Evolutionary conservation across 2,113 vertebrate genomes (phyloP).

Genomic region (Noctilio leporinus): DNA sequence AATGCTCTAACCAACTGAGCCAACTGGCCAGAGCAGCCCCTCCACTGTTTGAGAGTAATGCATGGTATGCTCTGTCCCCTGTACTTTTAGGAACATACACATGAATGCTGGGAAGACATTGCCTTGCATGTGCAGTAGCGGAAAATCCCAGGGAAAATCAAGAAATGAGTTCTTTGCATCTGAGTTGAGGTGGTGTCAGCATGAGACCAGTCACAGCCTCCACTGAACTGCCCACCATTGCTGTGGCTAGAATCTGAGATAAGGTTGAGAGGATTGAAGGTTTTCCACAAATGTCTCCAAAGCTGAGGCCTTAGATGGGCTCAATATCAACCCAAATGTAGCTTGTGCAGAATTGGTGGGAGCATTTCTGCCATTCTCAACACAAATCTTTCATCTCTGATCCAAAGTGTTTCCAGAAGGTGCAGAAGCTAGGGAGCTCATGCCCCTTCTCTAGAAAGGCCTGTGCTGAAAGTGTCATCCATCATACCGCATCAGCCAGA

Average conservation of each 20-base stretch:
- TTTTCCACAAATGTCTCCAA: too few species aligned
- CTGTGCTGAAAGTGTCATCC: background rate
- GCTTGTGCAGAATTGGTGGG: background rate
- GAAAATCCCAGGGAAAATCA: background rate
- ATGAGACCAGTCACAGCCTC: background rate
- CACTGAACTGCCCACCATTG: background rate
- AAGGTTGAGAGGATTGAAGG: background rate
- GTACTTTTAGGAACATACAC: too few species aligned
- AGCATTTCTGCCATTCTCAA: background rate
- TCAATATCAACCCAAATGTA: background rate
- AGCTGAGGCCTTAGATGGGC: too few species aligned
- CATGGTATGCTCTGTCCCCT: accelerated
- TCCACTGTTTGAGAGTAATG: too few species aligned
- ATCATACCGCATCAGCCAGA: accelerated
- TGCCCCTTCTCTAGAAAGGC: background rate
- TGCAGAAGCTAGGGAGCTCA: background rate
- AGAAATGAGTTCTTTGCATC: background rate
- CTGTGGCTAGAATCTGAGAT: background rate
- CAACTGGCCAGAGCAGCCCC: too few species aligned
- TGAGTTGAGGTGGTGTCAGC: background rate
- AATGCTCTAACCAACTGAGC: too few species aligned
- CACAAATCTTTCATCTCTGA: background rate
- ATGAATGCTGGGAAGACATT: background rate
- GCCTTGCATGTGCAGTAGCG: background rate
- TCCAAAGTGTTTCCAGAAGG: background rate